Percentiles rank a stretch among this genome's conserved stretches.
Evolutionary conservation across 2,888 invertebrate species (phyloP).

Genomic region (Polyploca ridens): DNA sequence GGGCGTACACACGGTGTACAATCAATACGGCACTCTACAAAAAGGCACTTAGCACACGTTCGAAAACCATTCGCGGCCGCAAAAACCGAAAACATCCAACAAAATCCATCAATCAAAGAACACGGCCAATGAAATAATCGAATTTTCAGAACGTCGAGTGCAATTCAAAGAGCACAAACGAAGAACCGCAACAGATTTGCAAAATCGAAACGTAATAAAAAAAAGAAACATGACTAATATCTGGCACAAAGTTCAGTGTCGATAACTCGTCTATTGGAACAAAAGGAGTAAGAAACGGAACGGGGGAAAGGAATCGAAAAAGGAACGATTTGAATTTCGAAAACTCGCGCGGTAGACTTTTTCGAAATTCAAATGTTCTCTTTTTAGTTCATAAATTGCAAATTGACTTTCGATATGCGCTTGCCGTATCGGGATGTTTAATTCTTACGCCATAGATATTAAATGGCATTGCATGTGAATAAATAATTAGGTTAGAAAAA

Average conservation of each 20-base stretch:
- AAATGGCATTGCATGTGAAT: constrained; percentile 53
- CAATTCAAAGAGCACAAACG: constrained; percentile 77
- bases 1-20: constrained; percentile 22
- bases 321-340: constrained; percentile 41
- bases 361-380: constrained; percentile 46
- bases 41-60: constrained; percentile 68
- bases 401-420: constrained; percentile 7
- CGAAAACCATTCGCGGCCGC: constrained; percentile 63
- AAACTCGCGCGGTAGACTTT: constrained; percentile 41
- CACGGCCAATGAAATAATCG: constrained; percentile 76
- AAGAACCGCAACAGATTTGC: constrained; percentile 76
- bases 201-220: constrained; percentile 56
- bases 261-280: constrained; percentile 67
- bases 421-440: constrained; percentile 4
- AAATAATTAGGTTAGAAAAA: constrained; percentile 70
- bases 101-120: constrained; percentile 81
- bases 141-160: constrained; percentile 75
- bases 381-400: constrained; percentile 21
- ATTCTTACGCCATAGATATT: neutral
- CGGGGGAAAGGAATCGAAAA: constrained; percentile 66
- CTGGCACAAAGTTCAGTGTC: constrained; percentile 76
- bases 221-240: constrained; percentile 72
- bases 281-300: constrained; percentile 61
- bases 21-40: constrained; percentile 43
- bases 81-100: constrained; percentile 58